Base-by-base conservation (phyloP, 2,888 invertebrate genomes). In the Apotomis betuletana region DNA sequence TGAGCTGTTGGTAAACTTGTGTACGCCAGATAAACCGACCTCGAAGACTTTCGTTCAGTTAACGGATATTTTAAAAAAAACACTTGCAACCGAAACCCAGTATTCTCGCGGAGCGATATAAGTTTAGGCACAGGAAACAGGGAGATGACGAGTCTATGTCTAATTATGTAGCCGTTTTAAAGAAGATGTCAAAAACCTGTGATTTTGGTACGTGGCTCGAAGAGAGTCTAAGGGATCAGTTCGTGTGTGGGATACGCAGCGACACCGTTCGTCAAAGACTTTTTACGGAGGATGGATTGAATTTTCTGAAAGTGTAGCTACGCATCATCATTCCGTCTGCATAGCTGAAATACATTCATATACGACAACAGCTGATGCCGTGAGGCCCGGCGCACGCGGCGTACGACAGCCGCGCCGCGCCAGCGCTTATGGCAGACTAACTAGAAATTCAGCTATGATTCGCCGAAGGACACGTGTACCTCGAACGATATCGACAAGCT, bases 241-340 rank as follows among this genome's bases (percentile, higher is more conserved):
- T 49, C 49, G 49, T 3, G 49, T 49, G 49, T 9, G 49, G 49
- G 8, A 49, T 49, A 10, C 10, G 3, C 3, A 49, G 49, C 9
- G 49, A 49, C 3, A 49, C 49, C 5, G 10, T 49, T 49, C 49
- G 49, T 10, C 49, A 49, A 49, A 49, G 49, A 57, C 57, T 76
- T 5, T 74, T 76, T 68, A 60, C 74, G 3, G 74, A 76, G 54
- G 27, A 10, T 8, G 46, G 62, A 4, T 27, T 74, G n/a, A 63
- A 68, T 60, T 76, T 70, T 61, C 4, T 8, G 0, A 67, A 67
- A 41, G 76, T n/a, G n/a, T n/a, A n/a, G n/a, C n/a, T n/a, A n/a
- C n/a, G n/a, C n/a, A n/a, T n/a, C n/a, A n/a, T n/a, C 76, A 0
- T 74, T n/a, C n/a, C n/a, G n/a, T n/a, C n/a, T n/a, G n/a, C n/a